Evolutionary conservation across 1,140 invertebrate genomes (phyloP), one percentile per base, ranked within the genome.

Genomic region (Anthonomus grandis): DNA sequence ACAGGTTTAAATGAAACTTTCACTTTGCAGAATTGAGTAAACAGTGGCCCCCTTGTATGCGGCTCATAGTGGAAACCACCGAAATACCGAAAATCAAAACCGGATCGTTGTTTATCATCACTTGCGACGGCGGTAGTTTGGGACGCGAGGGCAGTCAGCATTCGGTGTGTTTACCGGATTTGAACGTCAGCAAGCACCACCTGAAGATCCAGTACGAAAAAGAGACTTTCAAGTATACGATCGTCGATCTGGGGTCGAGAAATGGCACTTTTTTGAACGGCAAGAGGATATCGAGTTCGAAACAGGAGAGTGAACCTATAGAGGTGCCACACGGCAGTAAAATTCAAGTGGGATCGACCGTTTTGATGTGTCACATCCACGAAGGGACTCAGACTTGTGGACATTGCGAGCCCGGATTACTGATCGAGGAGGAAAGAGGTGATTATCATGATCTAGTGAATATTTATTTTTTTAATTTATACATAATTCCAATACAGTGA

Each of bases 181-280:
- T 85, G 46, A 88, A 87, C 76, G 81, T 94, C 62, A 86, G 90
- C 81, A 74, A 74, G 55, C 74, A 84, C 60, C 92, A 95, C 74
- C 82, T 91, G 12, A 83, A 83, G 67, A 82, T 91, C 31, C 74
- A 74, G 42, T 90, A 85, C 61, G 79, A 90, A 56, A 75, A 78
- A 39, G 76, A 77, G 1, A 75, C 77, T 27, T 75, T 75, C 12
- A 69, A 75, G 2, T 95, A 93, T 69, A 76, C 81, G 41, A 80
- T 90, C 0, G 78, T 81, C n/a, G 93, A 95, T 74, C 67, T 88
- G 42, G 91, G 90, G 6, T 95, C 91, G 24, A 82, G 89, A 66
- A 95, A 94, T 73, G 93, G 93, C 1, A 95, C 91, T 0, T 81
- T 85, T 49, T 67, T 95, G 2, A 93, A 96, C 75, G 86, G 87